Conservation (phyloP, 2,113 vertebrate genomes). For the Microcebus ravelobensis region DNA sequence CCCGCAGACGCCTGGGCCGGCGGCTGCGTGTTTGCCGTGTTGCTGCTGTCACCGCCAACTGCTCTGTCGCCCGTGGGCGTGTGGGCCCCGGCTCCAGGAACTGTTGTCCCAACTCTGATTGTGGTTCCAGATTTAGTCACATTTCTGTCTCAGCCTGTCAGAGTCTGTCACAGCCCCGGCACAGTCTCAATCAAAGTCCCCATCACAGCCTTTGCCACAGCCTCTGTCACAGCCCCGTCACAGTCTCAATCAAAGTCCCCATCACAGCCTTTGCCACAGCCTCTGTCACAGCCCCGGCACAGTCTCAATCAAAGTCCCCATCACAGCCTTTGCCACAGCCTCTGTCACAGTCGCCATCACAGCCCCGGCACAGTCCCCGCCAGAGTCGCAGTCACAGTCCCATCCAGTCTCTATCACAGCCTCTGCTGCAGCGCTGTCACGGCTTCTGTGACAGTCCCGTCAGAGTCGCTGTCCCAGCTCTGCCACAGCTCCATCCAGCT, state of each 20-base stretch:
- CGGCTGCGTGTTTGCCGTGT: conserved; percentile 62
- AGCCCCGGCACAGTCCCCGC: neutral
- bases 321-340: neutral
- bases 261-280: neutral
- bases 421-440: neutral
- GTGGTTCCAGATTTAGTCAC: conserved; percentile 56
- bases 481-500: neutral
- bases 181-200: neutral
- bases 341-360: neutral
- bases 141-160: neutral
- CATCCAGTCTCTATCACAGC: fast-evolving
- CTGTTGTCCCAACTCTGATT: conserved; percentile 69
- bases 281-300: neutral
- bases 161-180: neutral
- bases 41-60: conserved; percentile 73
- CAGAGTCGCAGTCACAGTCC: neutral
- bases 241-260: fast-evolving
- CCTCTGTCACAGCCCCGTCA: neutral
- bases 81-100: conserved; percentile 50
- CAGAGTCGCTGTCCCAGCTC: neutral
- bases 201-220: neutral
- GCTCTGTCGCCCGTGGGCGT: conserved; percentile 65
- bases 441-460: fast-evolving
- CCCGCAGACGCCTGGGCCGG: conserved; percentile 48
- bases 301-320: neutral